Evolutionary conservation across 1,140 invertebrate genomes (phyloP).

Genomic region (Lucilia sericata): DNA sequence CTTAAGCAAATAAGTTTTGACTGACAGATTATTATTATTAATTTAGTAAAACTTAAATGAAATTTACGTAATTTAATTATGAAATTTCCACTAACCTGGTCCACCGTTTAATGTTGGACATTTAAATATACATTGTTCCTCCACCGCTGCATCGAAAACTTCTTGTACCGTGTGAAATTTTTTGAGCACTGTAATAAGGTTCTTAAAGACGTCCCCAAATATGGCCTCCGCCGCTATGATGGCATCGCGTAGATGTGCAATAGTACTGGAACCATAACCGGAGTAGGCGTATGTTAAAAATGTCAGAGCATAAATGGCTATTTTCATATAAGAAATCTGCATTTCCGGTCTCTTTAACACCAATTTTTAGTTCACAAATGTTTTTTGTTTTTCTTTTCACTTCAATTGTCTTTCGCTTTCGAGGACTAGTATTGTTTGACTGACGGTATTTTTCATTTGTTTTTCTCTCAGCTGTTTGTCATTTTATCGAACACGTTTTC

Average conservation of each 20-base stretch:
- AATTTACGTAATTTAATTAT: constrained; percentile 47
- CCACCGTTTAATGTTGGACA: constrained; percentile 72
- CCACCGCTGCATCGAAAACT: constrained; percentile 84
- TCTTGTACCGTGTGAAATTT: constrained; percentile 83
- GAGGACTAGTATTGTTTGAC: neutral
- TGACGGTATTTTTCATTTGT: neutral
- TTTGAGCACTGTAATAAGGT: constrained; percentile 80
- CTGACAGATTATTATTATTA: neutral
- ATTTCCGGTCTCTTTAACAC: constrained; percentile 64
- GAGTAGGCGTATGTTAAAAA: constrained; percentile 83
- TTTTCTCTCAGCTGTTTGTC: neutral
- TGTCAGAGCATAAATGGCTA: constrained; percentile 79
- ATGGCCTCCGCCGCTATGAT: constrained; percentile 81
- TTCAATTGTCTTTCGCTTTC: constrained; percentile 5
- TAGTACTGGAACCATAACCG: constrained; percentile 80
- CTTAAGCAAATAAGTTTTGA: neutral
- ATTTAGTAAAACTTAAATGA: neutral
- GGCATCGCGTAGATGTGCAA: constrained; percentile 80
- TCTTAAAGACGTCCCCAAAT: constrained; percentile 81
- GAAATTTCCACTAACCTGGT: constrained; percentile 40
- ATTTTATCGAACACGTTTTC: neutral
- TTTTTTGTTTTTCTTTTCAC: neutral
- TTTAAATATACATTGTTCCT: constrained; percentile 82
- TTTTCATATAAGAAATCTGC: constrained; percentile 80
- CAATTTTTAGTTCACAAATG: neutral